These are phyloP conservation scores for Aptenodytes patagonicus DNA, from an alignment of 2,113 vertebrate genomes.

Conservation along the genomic window DNA sequence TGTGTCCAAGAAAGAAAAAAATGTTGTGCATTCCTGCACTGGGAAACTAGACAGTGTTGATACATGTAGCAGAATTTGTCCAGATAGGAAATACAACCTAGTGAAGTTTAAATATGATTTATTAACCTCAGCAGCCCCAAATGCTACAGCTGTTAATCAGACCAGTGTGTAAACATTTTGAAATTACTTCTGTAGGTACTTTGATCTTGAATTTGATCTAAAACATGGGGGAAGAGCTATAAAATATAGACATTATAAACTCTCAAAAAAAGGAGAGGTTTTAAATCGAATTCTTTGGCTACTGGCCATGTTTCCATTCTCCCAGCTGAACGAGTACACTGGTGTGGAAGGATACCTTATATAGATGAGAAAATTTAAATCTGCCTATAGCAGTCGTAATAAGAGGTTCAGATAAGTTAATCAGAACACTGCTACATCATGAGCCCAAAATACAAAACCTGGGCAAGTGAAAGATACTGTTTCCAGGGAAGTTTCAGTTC, in stretches of 20 bases:
- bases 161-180: not conserved
- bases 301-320: conserved; percentile 40
- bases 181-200: not conserved
- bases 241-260: not conserved
- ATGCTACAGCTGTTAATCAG: not conserved
- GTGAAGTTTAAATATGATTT: not conserved
- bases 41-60: not conserved
- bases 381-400: not conserved
- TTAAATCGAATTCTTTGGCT: conserved; percentile 37
- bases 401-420: not conserved
- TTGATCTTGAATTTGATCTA: conserved; percentile 16
- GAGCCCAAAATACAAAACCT: not conserved
- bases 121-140: not conserved
- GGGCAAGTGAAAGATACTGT: not conserved
- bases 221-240: not conserved
- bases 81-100: not conserved
- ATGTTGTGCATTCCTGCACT: not conserved
- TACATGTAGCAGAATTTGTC: not conserved
- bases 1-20: not conserved
- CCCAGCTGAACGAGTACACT: not conserved
- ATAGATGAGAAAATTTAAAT: conserved; percentile 38
- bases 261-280: not conserved
- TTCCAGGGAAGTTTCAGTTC: not conserved
- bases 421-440: not conserved
- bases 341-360: conserved; percentile 37